A percentile compares a stretch with the other conserved stretches of the same genome.
Conservation (phyloP, 1,140 invertebrate species). For the Elysia chlorotica region DNA sequence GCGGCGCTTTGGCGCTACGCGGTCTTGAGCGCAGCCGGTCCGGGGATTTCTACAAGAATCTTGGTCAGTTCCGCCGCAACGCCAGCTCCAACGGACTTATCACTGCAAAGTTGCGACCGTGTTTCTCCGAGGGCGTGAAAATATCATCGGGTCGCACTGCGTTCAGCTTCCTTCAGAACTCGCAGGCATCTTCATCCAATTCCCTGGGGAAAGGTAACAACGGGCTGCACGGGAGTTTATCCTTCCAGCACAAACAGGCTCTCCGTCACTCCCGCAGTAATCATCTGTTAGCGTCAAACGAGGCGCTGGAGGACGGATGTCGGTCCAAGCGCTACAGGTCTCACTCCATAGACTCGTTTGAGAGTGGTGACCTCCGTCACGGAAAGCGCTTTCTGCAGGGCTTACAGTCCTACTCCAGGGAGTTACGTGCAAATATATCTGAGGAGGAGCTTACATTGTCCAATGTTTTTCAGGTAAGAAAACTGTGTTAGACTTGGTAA, state of each 20-base stretch:
- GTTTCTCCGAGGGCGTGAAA: no score
- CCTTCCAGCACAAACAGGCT: not conserved
- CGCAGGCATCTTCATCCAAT: not conserved
- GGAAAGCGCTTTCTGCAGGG: not conserved
- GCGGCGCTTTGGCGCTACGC: no score
- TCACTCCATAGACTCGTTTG: no score
- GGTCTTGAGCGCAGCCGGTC: no score
- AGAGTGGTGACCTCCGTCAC: not conserved
- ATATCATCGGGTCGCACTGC: no score
- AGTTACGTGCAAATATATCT: not conserved
- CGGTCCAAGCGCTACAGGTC: not conserved
- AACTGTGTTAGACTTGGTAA: no score
- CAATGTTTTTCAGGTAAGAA: constrained; percentile 37
- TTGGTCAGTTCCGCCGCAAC: no score
- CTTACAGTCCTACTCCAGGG: not conserved
- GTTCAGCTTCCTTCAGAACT: not conserved
- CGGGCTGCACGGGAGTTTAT: not conserved
- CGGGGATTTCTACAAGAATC: no score
- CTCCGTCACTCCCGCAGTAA: no score
- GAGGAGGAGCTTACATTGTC: constrained; percentile 35
- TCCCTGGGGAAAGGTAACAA: not conserved
- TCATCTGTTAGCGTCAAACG: not conserved
- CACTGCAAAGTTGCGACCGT: no score
- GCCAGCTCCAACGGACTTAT: no score
- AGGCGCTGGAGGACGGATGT: not conserved